A percentile compares a stretch with the other conserved stretches of the same genome.
phyloP scores from a whole-genome alignment of 2,888 invertebrate species.

The Brenthis ino region DNA sequence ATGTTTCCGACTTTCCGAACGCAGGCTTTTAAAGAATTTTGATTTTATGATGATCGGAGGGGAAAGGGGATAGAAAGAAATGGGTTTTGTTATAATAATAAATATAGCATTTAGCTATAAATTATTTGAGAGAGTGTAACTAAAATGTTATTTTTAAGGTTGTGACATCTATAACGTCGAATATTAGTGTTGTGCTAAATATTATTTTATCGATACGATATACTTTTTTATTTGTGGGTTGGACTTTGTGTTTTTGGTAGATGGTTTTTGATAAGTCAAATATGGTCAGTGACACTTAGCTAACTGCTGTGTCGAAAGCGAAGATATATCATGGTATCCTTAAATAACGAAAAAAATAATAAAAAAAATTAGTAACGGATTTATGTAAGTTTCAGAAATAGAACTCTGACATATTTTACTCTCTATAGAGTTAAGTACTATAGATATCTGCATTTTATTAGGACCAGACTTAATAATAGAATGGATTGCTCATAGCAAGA shows the following conservation, averaged over 20 bases:
- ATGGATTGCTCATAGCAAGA: constrained; percentile 65
- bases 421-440: constrained; percentile 15
- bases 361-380: constrained; percentile 1
- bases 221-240: constrained; percentile 26
- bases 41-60: background rate
- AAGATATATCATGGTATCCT: background rate
- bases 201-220: constrained; percentile 32
- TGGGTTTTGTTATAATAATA: background rate
- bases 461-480: constrained; percentile 46
- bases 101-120: constrained; percentile 17
- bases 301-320: constrained; percentile 4
- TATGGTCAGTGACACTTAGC: constrained; percentile 18
- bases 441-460: constrained; percentile 33
- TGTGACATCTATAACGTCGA: constrained; percentile 41
- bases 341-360: constrained; percentile 11
- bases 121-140: constrained; percentile 5
- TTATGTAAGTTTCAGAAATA: constrained; percentile 11
- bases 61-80: background rate
- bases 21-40: background rate
- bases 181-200: constrained; percentile 42
- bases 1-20: constrained; percentile 7
- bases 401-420: constrained; percentile 16
- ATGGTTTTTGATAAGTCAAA: constrained; percentile 22
- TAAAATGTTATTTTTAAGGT: constrained; percentile 33
- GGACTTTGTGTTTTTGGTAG: constrained; percentile 20